phyloP scores from a whole-genome alignment of 2,113 vertebrate species.

The Cephalopholis sonnerati region DNA sequence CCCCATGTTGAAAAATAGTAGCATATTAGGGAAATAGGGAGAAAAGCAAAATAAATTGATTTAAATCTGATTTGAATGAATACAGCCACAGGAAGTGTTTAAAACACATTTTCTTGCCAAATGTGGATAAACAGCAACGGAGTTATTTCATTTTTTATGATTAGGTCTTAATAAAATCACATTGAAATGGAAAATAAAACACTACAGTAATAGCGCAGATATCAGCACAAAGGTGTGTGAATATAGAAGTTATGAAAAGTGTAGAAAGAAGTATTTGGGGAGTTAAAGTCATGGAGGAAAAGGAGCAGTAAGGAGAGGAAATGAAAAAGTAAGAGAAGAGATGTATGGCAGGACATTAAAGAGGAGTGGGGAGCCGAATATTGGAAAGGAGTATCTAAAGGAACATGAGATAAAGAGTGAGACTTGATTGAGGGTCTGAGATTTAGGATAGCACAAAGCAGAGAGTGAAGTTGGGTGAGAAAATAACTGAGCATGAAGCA shows the following conservation, averaged over 20 bases:
- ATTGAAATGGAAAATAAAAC: neutral
- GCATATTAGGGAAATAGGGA: conserved; percentile 3
- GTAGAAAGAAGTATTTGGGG: conserved; percentile 12
- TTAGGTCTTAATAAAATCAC: neutral
- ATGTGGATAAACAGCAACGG: neutral
- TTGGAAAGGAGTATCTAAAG: conserved; percentile 18
- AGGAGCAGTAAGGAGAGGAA: conserved; percentile 22
- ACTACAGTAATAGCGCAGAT: neutral
- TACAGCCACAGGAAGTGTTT: conserved; percentile 33
- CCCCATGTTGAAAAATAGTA: neutral
- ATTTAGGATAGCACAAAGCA: neutral
- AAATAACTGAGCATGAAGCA: conserved; percentile 1
- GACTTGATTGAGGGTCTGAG: conserved; percentile 7
- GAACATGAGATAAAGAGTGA: conserved; percentile 28
- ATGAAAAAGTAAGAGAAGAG: conserved; percentile 14
- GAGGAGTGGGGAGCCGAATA: conserved; percentile 19
- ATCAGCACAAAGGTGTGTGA: conserved; percentile 11
- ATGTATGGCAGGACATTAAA: conserved; percentile 24
- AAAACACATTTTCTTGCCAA: conserved; percentile 21
- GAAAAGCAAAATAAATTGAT: conserved; percentile 27
- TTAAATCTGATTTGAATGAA: conserved; percentile 42
- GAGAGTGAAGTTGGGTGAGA: conserved; percentile 6
- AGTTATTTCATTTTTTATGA: conserved; percentile 20
- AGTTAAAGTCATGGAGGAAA: conserved; percentile 18
- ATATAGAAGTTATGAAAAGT: conserved; percentile 20